Percentiles rank a stretch among this genome's conserved stretches.
These are phyloP conservation scores for Peromyscus melanophrys DNA, from an alignment of 2,797 vertebrate genomes.

Conservation along the genomic window DNA sequence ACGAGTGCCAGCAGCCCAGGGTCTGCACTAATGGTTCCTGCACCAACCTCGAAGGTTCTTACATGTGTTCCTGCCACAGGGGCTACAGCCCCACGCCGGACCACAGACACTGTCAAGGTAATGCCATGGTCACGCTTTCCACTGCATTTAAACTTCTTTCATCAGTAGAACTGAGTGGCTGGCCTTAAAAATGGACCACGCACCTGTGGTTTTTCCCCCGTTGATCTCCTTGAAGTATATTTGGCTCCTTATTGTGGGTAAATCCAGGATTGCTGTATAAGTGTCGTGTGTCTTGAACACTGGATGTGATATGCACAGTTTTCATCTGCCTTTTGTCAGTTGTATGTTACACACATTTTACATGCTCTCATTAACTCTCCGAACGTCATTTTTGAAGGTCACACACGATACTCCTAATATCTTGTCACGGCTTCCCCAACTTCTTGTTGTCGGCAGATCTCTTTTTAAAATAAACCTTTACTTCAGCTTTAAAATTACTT, in stretches of 20 bases:
- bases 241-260: background rate
- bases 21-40: slow-evolving; percentile 90
- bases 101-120: slow-evolving; percentile 90
- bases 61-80: slow-evolving; percentile 88
- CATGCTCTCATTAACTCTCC: background rate
- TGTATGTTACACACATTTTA: background rate
- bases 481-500: slow-evolving; percentile 32
- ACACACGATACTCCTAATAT: background rate
- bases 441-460: background rate
- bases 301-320: background rate
- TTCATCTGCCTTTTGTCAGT: slow-evolving; percentile 17
- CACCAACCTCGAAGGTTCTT: slow-evolving; percentile 90
- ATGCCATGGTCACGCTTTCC: no score
- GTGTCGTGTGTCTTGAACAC: background rate
- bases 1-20: slow-evolving; percentile 89
- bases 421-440: background rate
- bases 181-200: background rate
- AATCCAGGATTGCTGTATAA: background rate
- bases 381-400: background rate
- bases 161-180: background rate
- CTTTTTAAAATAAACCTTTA: background rate
- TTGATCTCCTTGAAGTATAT: slow-evolving; percentile 13
- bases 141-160: background rate
- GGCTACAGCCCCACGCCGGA: slow-evolving; percentile 88
- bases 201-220: background rate